phyloP scores from a whole-genome alignment of 2,797 vertebrate genomes.

The Enteromius argenteus region DNA sequence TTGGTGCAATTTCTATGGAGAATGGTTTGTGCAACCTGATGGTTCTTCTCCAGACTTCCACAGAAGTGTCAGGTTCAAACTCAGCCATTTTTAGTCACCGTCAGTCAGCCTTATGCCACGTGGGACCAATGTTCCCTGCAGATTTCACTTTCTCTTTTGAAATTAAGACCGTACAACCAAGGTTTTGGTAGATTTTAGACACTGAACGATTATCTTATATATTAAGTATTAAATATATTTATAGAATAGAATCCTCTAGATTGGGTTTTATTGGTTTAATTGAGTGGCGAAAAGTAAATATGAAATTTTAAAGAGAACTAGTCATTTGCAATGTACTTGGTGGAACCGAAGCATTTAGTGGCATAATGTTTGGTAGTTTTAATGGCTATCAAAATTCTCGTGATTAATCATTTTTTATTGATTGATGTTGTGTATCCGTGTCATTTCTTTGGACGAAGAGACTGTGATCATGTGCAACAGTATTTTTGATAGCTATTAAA shows the following conservation, averaged over 20 bases:
- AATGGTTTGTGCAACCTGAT: conserved; percentile 43
- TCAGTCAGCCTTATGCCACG: conserved; percentile 38
- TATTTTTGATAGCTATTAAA: conserved; percentile 83
- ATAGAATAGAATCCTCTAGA: conserved; percentile 78
- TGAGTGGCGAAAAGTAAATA: conserved; percentile 76
- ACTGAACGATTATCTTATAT: conserved; percentile 70
- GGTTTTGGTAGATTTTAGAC: conserved; percentile 73
- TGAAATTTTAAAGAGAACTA: conserved; percentile 48
- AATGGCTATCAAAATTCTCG: conserved; percentile 81
- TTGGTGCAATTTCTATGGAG: conserved; percentile 55
- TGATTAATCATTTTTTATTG: conserved; percentile 64
- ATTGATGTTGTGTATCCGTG: conserved; percentile 68
- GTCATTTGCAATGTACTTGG: conserved; percentile 71
- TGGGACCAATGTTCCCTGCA: conserved; percentile 36
- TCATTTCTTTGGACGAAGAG: conserved; percentile 63
- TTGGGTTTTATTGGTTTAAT: conserved; percentile 78
- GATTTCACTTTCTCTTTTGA: conserved; percentile 19
- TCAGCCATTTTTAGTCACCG: conserved; percentile 55
- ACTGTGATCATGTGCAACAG: conserved; percentile 62
- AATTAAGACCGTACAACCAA: conserved; percentile 67
- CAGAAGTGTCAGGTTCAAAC: conserved; percentile 46
- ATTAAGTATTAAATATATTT: conserved; percentile 79
- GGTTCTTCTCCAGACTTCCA: conserved; percentile 48
- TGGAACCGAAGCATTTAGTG: conserved; percentile 75
- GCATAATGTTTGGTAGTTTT: conserved; percentile 73